Evolutionary conservation across 1,140 invertebrate species (phyloP).

Genomic region (Lamellibrachia luymesi): DNA sequence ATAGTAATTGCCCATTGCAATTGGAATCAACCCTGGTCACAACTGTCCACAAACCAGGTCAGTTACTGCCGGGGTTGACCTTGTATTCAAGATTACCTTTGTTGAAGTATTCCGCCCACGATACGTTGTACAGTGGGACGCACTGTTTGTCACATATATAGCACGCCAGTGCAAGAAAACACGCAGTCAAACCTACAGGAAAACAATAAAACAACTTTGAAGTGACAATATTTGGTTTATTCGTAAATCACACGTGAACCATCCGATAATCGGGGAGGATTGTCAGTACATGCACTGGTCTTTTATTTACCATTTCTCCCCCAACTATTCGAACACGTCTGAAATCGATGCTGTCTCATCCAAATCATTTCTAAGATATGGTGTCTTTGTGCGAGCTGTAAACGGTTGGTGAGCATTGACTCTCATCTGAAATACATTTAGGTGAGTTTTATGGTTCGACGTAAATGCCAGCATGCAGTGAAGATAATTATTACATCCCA

Average conservation of each 20-base stretch:
- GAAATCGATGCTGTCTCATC: too few relatives aligned
- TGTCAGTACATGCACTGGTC: too few relatives aligned
- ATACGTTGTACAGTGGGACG: neutral
- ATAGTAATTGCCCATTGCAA: neutral
- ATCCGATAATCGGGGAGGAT: too few relatives aligned
- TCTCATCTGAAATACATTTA: too few relatives aligned
- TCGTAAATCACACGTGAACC: neutral
- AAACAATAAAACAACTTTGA: neutral
- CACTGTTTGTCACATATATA: neutral
- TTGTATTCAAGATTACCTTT: neutral
- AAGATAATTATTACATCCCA: too few relatives aligned
- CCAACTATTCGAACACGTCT: too few relatives aligned
- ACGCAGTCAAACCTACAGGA: neutral
- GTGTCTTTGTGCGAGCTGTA: too few relatives aligned
- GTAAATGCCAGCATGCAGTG: too few relatives aligned
- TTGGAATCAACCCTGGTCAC: neutral
- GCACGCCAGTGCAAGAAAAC: neutral
- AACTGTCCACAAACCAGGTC: neutral
- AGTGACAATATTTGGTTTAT: neutral
- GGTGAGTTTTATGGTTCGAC: too few relatives aligned
- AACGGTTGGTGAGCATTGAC: too few relatives aligned
- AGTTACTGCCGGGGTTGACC: neutral
- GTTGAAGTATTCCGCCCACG: neutral
- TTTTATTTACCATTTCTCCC: too few relatives aligned
- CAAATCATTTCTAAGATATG: too few relatives aligned